These are phyloP conservation scores for Tetragnatha versicolor DNA, from an alignment of 1,140 invertebrate species.

Conservation along the genomic window DNA sequence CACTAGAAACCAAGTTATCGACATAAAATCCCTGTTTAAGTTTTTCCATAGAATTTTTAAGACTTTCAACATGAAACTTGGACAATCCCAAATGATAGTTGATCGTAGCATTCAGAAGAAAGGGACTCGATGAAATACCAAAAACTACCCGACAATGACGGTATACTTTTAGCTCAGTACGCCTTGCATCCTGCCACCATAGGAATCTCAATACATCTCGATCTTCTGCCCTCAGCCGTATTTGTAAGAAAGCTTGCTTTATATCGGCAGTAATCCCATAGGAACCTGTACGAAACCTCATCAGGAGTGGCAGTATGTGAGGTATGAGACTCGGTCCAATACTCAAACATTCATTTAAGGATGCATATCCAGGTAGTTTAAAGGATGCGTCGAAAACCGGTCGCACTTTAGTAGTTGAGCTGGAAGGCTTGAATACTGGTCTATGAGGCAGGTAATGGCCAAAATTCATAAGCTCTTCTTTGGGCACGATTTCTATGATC, in stretches of 20 bases:
- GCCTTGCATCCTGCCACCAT: background rate
- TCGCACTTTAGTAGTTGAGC: background rate
- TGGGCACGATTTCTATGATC: constrained; percentile 13
- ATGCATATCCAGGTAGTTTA: background rate
- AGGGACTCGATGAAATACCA: background rate
- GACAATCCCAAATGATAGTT: background rate
- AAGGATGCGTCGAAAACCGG: constrained; percentile 10
- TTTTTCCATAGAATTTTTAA: background rate
- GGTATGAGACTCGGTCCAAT: background rate
- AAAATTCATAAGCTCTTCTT: background rate
- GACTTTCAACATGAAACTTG: background rate
- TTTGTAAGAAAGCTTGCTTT: constrained; percentile 27
- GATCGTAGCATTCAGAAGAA: background rate
- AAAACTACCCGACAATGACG: background rate
- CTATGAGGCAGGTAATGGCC: background rate
- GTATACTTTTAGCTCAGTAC: background rate
- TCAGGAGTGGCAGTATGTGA: background rate
- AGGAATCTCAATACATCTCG: background rate
- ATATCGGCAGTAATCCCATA: constrained; percentile 12
- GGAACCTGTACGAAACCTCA: constrained; percentile 12
- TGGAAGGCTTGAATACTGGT: constrained; percentile 1
- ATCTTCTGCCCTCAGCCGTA: background rate
- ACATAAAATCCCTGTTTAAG: constrained; percentile 12
- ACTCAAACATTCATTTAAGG: constrained; percentile 37
- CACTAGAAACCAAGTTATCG: background rate